Evolutionary conservation across 2,888 invertebrate species (phyloP).

Genomic region (Sympetrum striolatum): DNA sequence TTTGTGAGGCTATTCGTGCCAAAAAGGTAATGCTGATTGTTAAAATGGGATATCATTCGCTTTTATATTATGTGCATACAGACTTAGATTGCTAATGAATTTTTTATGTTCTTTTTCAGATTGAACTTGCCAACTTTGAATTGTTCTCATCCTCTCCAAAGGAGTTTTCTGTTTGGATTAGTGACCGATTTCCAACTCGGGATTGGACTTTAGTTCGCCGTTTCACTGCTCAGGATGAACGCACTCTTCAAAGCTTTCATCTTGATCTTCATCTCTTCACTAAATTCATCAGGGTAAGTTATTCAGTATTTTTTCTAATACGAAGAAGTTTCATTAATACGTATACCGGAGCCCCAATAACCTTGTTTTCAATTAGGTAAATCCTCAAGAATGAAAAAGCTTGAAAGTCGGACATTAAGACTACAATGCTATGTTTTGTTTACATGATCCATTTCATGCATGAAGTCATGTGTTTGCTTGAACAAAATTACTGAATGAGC

Average conservation of each 20-base stretch:
- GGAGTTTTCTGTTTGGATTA: slow-evolving; percentile 85
- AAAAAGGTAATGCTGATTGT: slow-evolving; percentile 65
- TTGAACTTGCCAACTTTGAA: slow-evolving; percentile 97
- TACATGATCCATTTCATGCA: too few species aligned
- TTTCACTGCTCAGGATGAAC: slow-evolving; percentile 85
- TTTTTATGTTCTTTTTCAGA: slow-evolving; percentile 55
- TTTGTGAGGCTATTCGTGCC: slow-evolving; percentile 97
- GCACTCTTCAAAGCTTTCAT: slow-evolving; percentile 85
- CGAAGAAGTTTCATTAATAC: not conserved
- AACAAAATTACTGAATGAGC: too few species aligned
- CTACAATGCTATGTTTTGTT: too few species aligned
- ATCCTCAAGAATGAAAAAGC: not conserved
- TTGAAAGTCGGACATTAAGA: too few species aligned
- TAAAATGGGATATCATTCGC: not conserved
- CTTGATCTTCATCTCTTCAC: slow-evolving; percentile 82
- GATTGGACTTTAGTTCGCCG: slow-evolving; percentile 92
- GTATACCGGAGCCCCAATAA: not conserved
- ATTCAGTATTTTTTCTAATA: slow-evolving; percentile 48
- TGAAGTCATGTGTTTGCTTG: too few species aligned
- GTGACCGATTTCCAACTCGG: slow-evolving; percentile 87
- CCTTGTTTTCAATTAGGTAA: not conserved
- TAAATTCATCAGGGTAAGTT: slow-evolving; percentile 79
- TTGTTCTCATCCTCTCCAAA: slow-evolving; percentile 96
- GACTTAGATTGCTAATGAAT: not conserved
- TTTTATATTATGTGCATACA: not conserved